A percentile compares a stretch with the other conserved stretches of the same genome.
Conservation (phyloP, 1,140 invertebrate genomes). For the Musca vetustissima region DNA sequence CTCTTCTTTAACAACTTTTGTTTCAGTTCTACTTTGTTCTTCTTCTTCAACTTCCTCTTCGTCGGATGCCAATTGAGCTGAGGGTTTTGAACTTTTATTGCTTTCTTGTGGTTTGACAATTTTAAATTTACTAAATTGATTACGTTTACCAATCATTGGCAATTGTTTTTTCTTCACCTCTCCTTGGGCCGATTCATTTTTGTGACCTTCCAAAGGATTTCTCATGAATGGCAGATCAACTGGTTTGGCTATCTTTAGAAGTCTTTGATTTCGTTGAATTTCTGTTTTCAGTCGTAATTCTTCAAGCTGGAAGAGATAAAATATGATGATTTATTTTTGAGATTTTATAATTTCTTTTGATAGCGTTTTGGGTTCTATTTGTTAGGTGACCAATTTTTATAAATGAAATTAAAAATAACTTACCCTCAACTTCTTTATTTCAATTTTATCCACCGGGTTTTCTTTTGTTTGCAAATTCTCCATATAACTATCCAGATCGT, state of each 20-base stretch:
- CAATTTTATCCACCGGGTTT: conserved; percentile 57
- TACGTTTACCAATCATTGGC: conserved; percentile 52
- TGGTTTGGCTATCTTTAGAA: conserved; percentile 80
- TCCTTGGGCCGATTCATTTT: neutral
- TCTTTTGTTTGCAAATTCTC: conserved; percentile 58
- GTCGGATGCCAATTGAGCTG: conserved; percentile 41
- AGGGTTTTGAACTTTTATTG: conserved; percentile 24
- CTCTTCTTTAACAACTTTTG: neutral
- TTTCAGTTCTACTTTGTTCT: conserved; percentile 39
- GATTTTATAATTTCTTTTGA: no score
- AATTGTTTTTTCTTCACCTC: conserved; percentile 36
- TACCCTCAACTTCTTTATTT: conserved; percentile 59
- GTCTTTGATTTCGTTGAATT: conserved; percentile 66
- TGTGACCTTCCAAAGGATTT: conserved; percentile 43
- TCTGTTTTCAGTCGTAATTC: conserved; percentile 72
- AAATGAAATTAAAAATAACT: conserved; percentile 24
- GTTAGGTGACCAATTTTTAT: no score
- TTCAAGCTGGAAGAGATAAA: conserved; percentile 57
- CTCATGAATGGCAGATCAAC: conserved; percentile 59
- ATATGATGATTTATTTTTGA: no score
- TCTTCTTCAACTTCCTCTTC: conserved; percentile 54
- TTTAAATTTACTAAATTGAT: conserved; percentile 53
- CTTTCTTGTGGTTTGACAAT: conserved; percentile 31
- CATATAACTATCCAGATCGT: conserved; percentile 76
- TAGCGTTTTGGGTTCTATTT: no score